Conservation (phyloP, 2,888 invertebrate species). For the Antitype chi region DNA sequence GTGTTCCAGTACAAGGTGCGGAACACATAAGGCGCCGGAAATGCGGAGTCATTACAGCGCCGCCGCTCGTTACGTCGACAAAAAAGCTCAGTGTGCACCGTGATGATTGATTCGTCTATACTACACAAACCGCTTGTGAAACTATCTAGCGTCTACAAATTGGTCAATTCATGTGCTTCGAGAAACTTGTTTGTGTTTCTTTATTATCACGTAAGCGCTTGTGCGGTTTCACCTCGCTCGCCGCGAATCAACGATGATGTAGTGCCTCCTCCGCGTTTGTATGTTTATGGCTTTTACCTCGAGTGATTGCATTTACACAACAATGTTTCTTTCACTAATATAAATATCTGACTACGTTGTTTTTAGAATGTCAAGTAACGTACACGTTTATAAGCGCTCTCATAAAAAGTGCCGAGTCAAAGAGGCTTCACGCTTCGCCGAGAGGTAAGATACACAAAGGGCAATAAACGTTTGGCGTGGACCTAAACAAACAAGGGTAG, state of each 20-base stretch:
- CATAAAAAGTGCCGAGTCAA: conserved; percentile 89
- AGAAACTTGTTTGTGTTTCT: conserved; percentile 81
- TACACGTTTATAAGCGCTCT: conserved; percentile 86
- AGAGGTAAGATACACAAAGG: conserved; percentile 89
- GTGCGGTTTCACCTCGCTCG: conserved; percentile 75
- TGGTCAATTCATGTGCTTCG: conserved; percentile 81
- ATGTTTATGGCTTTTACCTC: conserved; percentile 72
- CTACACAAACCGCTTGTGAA: conserved; percentile 78
- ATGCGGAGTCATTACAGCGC: conserved; percentile 80
- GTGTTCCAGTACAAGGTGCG: conserved; percentile 74
- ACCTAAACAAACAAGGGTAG: conserved; percentile 90
- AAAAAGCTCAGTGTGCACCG: conserved; percentile 78
- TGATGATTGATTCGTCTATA: conserved; percentile 84
- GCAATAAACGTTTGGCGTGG: conserved; percentile 89
- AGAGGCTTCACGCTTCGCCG: conserved; percentile 89
- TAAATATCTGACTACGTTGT: conserved; percentile 71
- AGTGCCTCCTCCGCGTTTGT: conserved; percentile 68
- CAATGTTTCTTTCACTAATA: conserved; percentile 63
- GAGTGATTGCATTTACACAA: conserved; percentile 69
- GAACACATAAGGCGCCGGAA: conserved; percentile 75
- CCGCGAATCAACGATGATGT: conserved; percentile 72
- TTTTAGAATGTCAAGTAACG: conserved; percentile 78
- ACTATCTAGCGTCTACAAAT: conserved; percentile 83
- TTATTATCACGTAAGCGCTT: conserved; percentile 77
- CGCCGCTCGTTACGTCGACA: conserved; percentile 80